Base-by-base conservation (phyloP, 2,797 vertebrate genomes). In the Enteromius fasciolatus region DNA sequence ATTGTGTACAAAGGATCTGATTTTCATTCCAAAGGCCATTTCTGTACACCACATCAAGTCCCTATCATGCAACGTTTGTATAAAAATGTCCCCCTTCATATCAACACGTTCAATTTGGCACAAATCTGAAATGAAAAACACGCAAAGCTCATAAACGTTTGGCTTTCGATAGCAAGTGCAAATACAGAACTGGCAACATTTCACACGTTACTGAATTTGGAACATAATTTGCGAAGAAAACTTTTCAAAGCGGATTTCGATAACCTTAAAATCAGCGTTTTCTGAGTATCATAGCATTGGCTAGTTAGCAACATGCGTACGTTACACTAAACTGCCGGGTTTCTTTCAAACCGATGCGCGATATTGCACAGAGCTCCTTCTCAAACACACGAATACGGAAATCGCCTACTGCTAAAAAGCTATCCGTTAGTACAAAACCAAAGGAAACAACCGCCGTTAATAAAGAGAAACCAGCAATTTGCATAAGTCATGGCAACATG, bases 1-100 rank as follows among this genome's bases (percentile, higher is more conserved):
- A 67, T 15, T n/a, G 15, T 59, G 11, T 72, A 69, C 61, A 64
- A 75, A 75, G 70, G 69, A 88, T 86, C 80, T 67, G 52, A 75
- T 84, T 84, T 68, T 75, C 73, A 75, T 69, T 86, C 68, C 23
- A 59, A 84, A 87, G 85, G 85, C 83, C 81, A 73, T 89, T 86
- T 87, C 83, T 59, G 73, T 84, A 70, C 75, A 77, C 68, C 86
- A 88, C 80, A 75, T 87, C 86, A 84, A 91, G 92, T 91, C 90
- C 88, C 90, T 91, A 14, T 92, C 94, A 94, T 95, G 94, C 94
- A 94, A 86, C 86, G 88, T 91, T 81, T 78, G 52, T 81, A 80
- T 50, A 85, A 87, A 81, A 61, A 64, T 75, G 23, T 39, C 73
- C 70, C 76, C 36, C 25, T 57, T 85, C 63, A 78, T 81, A 76